A percentile compares a stretch with the other conserved stretches of the same genome.
Evolutionary conservation across 2,113 vertebrate genomes (phyloP).

Genomic region (Chascanopsetta lugubris): DNA sequence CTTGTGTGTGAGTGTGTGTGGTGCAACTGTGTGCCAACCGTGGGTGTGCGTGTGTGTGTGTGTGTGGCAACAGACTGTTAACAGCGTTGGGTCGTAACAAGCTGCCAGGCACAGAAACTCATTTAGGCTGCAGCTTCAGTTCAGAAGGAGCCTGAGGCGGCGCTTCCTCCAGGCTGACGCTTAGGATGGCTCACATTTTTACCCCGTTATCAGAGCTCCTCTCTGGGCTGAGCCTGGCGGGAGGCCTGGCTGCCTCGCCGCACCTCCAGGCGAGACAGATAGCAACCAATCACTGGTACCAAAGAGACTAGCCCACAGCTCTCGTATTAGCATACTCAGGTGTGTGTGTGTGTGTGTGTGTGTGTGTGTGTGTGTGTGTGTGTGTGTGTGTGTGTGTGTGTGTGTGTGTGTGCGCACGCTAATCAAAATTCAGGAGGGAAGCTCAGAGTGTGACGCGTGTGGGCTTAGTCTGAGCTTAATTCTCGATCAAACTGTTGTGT

Average conservation of each 20-base stretch:
- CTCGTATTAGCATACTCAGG: constrained; percentile 69
- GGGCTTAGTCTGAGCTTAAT: constrained; percentile 54
- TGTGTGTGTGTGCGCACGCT: constrained; percentile 40
- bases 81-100: constrained; percentile 31
- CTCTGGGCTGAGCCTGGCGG: constrained; percentile 62
- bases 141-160: constrained; percentile 55
- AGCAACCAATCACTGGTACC: constrained; percentile 70
- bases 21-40: neutral
- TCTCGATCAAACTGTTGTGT: constrained; percentile 58
- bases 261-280: constrained; percentile 69
- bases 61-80: constrained; percentile 22
- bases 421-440: constrained; percentile 61
- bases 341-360: constrained; percentile 34
- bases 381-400: constrained; percentile 35
- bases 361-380: constrained; percentile 19
- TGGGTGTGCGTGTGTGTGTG: neutral
- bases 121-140: constrained; percentile 60
- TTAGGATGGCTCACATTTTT: constrained; percentile 51
- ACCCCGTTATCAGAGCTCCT: constrained; percentile 70
- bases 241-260: constrained; percentile 47
- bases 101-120: constrained; percentile 70
- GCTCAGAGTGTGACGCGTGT: constrained; percentile 39
- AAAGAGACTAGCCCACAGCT: constrained; percentile 52
- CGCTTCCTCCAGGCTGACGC: constrained; percentile 53
- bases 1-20: neutral